phyloP scores from a whole-genome alignment of 2,888 invertebrate species.

The Himalopsyche japonica region DNA sequence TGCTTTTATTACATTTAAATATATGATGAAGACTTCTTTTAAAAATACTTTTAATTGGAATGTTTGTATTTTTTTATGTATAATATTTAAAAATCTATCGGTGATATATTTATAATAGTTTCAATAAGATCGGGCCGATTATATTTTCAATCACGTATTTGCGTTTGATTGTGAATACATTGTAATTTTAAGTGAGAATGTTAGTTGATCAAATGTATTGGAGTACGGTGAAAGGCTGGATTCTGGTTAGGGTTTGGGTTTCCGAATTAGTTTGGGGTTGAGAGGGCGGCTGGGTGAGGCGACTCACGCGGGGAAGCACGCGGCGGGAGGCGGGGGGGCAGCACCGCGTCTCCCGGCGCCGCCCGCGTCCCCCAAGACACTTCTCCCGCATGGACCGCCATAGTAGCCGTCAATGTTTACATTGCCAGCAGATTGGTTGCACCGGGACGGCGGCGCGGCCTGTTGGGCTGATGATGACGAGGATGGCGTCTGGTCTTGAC shows the following conservation, averaged over 20 bases:
- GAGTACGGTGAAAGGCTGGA: not conserved
- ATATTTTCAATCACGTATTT: no score
- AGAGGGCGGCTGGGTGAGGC: constrained; percentile 47
- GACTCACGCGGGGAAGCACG: constrained; percentile 51
- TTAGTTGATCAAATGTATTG: no score
- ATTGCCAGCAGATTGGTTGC: constrained; percentile 36
- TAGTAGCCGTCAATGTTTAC: constrained; percentile 34
- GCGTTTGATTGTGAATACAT: no score
- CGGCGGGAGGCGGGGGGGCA: constrained; percentile 53
- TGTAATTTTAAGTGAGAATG: no score
- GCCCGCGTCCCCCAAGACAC: constrained; percentile 19
- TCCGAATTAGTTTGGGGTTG: constrained; percentile 6
- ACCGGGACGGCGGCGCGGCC: constrained; percentile 16
- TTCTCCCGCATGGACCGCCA: not conserved
- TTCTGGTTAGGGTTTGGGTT: not conserved
- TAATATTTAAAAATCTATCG: no score
- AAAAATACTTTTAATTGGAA: no score
- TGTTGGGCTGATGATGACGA: not conserved
- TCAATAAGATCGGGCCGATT: no score
- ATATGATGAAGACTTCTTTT: no score
- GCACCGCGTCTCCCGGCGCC: constrained; percentile 17
- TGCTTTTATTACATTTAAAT: no score
- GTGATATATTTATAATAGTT: no score
- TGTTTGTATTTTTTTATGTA: no score
- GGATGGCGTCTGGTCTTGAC: constrained; percentile 24